Evolutionary conservation across 2,888 invertebrate genomes (phyloP).

Genomic region (Ichneumoninae sp.): DNA sequence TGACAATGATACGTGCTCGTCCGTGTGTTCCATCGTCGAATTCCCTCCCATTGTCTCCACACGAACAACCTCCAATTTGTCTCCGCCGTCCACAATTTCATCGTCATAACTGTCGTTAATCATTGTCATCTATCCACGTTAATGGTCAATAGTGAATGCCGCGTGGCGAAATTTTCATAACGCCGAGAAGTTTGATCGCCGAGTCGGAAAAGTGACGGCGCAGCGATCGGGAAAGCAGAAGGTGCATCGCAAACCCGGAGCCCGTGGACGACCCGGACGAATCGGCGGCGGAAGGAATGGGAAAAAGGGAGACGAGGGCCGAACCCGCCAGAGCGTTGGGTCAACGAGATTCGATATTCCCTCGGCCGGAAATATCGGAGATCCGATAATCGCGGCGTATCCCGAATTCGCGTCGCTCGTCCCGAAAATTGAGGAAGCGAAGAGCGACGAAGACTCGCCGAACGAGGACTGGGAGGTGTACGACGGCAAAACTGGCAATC

Average conservation of each 20-base stretch:
- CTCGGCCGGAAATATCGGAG: slow-evolving; percentile 53
- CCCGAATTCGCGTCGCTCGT: slow-evolving; percentile 38
- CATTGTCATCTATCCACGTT: slow-evolving; percentile 58
- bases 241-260: not conserved
- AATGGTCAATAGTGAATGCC: slow-evolving; percentile 65
- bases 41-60: not conserved
- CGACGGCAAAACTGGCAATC: not conserved
- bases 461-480: slow-evolving; percentile 35
- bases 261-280: not conserved
- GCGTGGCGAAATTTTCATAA: slow-evolving; percentile 67
- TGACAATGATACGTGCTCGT: slow-evolving; percentile 34
- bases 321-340: not conserved
- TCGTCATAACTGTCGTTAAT: slow-evolving; percentile 11
- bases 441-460: not conserved
- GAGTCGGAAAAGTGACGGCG: slow-evolving; percentile 15
- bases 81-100: slow-evolving; percentile 1
- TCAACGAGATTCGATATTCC: slow-evolving; percentile 46
- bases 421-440: not conserved
- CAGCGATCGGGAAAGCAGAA: not conserved
- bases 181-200: slow-evolving; percentile 46
- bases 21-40: not conserved
- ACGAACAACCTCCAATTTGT: not conserved
- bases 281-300: not conserved
- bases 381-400: slow-evolving; percentile 52
- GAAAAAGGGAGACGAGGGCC: not conserved